A percentile compares a stretch with the other conserved stretches of the same genome.
Evolutionary conservation across 2,113 vertebrate species (phyloP).

Genomic region (Heterocephalus glaber): DNA sequence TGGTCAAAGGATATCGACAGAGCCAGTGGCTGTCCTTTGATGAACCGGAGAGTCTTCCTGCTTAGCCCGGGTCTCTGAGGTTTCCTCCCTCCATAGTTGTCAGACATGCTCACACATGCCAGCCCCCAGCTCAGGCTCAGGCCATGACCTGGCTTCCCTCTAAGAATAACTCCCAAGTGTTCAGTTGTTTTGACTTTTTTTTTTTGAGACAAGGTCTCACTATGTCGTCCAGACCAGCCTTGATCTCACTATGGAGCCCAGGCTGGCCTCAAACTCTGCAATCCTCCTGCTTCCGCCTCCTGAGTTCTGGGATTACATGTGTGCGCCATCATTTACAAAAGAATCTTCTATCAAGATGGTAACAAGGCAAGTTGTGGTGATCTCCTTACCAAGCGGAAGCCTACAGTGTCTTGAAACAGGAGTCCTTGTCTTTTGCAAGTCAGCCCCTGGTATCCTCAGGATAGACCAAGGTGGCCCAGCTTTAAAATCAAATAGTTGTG

Average conservation of each 20-base stretch:
- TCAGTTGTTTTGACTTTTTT: background rate
- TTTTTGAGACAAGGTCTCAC: background rate
- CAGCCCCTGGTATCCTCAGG: background rate
- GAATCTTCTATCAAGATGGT: background rate
- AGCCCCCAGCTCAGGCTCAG: background rate
- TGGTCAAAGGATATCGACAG: background rate
- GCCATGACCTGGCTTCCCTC: background rate
- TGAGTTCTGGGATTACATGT: background rate
- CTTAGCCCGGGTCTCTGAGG: fast-evolving
- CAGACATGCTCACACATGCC: conserved; percentile 16
- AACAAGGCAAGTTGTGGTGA: background rate
- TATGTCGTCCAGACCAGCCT: background rate
- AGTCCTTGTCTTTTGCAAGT: background rate
- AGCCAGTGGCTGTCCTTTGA: background rate
- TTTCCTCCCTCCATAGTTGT: background rate
- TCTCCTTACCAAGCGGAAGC: background rate
- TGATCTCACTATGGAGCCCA: background rate
- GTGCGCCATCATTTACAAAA: background rate
- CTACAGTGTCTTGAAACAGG: background rate
- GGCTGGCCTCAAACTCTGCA: background rate
- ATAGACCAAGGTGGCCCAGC: background rate
- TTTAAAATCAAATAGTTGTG: background rate
- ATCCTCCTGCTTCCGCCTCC: background rate
- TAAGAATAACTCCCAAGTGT: conserved; percentile 23
- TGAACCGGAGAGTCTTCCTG: background rate